A percentile compares a stretch with the other conserved stretches of the same genome.
Conservation (phyloP, 2,113 vertebrate genomes). For the Silurus glanis region DNA sequence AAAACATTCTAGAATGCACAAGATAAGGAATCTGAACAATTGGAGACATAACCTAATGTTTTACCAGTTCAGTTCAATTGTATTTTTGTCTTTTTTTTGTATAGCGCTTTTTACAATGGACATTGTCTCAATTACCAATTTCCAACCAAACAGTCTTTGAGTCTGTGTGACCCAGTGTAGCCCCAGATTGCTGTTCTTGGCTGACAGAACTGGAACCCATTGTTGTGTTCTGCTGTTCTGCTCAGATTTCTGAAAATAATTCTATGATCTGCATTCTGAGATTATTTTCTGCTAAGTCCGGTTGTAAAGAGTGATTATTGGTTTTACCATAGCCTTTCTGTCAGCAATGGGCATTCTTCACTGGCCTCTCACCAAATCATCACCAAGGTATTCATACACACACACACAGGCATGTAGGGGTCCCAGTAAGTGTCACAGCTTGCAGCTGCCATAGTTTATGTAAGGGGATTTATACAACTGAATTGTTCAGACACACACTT, state of each 20-base stretch:
- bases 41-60: neutral
- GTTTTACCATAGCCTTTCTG: neutral
- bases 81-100: too few species aligned
- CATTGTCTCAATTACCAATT: neutral
- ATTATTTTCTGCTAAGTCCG: neutral
- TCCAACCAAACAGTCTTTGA: neutral
- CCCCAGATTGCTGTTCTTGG: neutral
- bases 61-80: too few species aligned
- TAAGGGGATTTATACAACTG: constrained; percentile 7
- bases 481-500: constrained; percentile 34
- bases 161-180: neutral
- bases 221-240: neutral
- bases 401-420: constrained; percentile 13
- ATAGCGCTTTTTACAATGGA: too few species aligned
- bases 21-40: neutral
- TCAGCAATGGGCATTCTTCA: neutral
- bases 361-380: neutral
- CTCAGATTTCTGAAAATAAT: neutral
- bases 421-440: constrained; percentile 34
- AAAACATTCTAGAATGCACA: neutral
- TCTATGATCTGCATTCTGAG: neutral
- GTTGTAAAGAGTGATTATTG: neutral
- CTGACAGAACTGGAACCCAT: neutral
- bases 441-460: constrained; percentile 40
- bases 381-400: constrained; percentile 27